phyloP scores from a whole-genome alignment of 2,113 vertebrate genomes.

The Geococcyx californianus region DNA sequence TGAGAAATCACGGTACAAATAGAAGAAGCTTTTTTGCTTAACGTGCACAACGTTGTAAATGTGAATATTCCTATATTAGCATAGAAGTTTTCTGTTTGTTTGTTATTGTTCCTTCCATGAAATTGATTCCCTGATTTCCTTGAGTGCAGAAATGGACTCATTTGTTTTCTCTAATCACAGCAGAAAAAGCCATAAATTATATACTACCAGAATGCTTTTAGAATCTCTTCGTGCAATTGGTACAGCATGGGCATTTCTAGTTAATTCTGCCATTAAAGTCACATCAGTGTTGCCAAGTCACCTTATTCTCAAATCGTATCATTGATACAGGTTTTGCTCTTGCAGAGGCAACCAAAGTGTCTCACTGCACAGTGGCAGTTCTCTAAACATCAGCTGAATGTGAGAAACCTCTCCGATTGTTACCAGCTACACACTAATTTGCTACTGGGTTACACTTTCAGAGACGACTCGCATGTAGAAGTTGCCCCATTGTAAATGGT shows the following conservation, averaged over 20 bases:
- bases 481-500: not conserved
- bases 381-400: not conserved
- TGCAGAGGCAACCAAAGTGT: not conserved
- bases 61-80: not conserved
- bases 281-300: not conserved
- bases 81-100: not conserved
- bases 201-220: not conserved
- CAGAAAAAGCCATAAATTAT: not conserved
- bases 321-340: not conserved
- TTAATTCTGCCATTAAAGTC: not conserved
- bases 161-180: not conserved
- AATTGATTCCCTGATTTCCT: conserved; percentile 42
- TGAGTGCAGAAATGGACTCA: conserved; percentile 24
- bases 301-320: not conserved
- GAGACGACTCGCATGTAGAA: not conserved
- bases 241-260: not conserved
- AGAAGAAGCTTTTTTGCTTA: conserved; percentile 42
- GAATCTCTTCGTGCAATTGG: not conserved
- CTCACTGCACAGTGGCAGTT: not conserved
- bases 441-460: not conserved
- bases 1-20: conserved; percentile 20
- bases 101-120: not conserved
- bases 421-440: not conserved
- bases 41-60: not conserved
- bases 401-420: not conserved